Conservation (phyloP, 2,888 invertebrate species). For the Anagyrus pseudococci region DNA sequence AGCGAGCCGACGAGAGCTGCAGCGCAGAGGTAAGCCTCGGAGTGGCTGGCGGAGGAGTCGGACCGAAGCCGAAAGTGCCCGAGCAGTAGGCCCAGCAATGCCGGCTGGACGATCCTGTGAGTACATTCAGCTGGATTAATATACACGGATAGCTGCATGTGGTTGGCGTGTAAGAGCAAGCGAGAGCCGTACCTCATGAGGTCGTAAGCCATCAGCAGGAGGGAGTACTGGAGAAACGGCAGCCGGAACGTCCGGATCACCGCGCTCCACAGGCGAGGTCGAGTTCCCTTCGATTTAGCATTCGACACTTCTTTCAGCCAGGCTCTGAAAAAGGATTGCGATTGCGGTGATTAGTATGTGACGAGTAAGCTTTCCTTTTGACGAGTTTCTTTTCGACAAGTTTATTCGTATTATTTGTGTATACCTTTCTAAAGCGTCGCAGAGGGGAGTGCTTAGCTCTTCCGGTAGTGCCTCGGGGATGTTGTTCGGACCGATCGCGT, state of each 20-base stretch:
- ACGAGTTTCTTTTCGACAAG: too few relatives aligned
- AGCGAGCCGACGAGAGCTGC: conserved; percentile 68
- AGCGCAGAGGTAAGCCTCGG: conserved; percentile 73
- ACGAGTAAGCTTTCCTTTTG: not conserved
- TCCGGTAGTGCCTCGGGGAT: conserved; percentile 69
- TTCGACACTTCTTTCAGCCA: conserved; percentile 69
- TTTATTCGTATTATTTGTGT: too few relatives aligned
- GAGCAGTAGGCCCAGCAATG: conserved; percentile 69
- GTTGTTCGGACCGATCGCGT: conserved; percentile 70
- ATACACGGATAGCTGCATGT: not conserved
- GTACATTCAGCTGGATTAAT: not conserved
- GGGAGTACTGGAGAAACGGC: conserved; percentile 68
- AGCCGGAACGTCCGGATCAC: conserved; percentile 69
- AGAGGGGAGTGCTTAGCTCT: conserved; percentile 71
- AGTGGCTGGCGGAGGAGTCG: too few relatives aligned
- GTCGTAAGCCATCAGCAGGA: conserved; percentile 66
- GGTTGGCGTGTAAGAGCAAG: not conserved
- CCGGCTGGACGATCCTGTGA: conserved; percentile 67
- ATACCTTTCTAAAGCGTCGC: conserved; percentile 69
- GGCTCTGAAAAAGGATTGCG: conserved; percentile 54
- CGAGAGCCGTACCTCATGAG: conserved; percentile 64
- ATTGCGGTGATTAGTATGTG: conserved; percentile 1
- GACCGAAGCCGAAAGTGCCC: conserved; percentile 71
- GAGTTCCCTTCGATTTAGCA: conserved; percentile 62
- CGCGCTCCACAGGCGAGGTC: conserved; percentile 69